A percentile compares a stretch with the other conserved stretches of the same genome.
Evolutionary conservation across 2,888 invertebrate species (phyloP).

Genomic region (Julus scanicus): DNA sequence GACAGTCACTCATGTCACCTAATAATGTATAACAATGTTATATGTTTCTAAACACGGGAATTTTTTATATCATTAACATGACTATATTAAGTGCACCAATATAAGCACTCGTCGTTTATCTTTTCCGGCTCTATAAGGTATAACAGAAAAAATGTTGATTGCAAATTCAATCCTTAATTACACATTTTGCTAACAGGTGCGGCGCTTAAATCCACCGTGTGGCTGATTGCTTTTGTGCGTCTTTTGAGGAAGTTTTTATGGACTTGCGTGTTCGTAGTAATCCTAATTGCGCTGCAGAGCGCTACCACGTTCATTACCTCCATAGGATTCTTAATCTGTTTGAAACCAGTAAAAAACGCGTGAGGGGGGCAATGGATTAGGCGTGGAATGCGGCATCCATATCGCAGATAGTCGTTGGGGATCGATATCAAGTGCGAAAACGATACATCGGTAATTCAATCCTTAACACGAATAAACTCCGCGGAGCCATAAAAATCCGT

Average conservation of each 20-base stretch:
- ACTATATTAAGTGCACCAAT: too few species aligned
- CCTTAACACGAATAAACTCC: constrained; percentile 30
- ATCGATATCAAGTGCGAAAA: constrained; percentile 19
- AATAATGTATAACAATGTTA: too few species aligned
- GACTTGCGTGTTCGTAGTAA: not conserved
- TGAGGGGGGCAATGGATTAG: not conserved
- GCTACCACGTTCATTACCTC: not conserved
- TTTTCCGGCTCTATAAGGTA: too few species aligned
- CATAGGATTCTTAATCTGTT: constrained; percentile 15
- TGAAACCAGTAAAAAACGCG: constrained; percentile 4
- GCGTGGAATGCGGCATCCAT: not conserved
- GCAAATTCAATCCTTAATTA: constrained; percentile 31
- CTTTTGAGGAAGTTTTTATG: constrained; percentile 11
- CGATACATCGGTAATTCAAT: constrained; percentile 40
- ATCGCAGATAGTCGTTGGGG: not conserved
- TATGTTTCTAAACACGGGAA: too few species aligned
- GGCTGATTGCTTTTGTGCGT: constrained; percentile 21
- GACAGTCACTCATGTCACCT: too few species aligned
- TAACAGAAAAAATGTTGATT: not conserved
- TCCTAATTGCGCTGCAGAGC: constrained; percentile 7
- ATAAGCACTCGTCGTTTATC: too few species aligned
- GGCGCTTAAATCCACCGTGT: not conserved
- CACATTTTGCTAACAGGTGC: constrained; percentile 16
- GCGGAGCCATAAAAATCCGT: not conserved
- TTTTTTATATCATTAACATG: too few species aligned